A percentile compares a stretch with the other conserved stretches of the same genome.
Evolutionary conservation across 2,113 vertebrate genomes (phyloP).

Genomic region (Cichladusa arquata): DNA sequence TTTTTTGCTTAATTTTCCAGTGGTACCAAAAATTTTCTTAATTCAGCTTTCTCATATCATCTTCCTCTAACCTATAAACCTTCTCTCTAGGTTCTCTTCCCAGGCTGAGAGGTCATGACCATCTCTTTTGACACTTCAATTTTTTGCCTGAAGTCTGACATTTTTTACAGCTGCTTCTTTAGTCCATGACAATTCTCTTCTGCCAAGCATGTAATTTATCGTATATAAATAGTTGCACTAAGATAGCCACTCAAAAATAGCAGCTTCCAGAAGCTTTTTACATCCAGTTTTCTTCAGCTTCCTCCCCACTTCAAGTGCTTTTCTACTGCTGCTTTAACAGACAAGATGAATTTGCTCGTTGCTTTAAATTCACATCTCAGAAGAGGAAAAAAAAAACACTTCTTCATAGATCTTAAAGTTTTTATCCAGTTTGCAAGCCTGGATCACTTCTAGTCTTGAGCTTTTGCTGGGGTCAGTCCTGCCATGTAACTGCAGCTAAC

Average conservation of each 20-base stretch:
- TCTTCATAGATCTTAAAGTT: neutral
- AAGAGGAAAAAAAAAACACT: fast-evolving
- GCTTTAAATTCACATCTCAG: neutral
- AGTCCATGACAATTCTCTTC: neutral
- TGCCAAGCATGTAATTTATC: neutral
- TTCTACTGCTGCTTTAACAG: neutral
- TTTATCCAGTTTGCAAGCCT: neutral
- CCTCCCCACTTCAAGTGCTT: neutral
- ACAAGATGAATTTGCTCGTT: neutral
- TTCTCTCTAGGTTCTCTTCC: neutral
- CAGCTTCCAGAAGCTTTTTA: slow-evolving; percentile 27
- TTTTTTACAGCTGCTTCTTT: slow-evolving; percentile 13
- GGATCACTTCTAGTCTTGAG: neutral
- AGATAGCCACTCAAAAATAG: slow-evolving; percentile 26
- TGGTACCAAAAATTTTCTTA: neutral
- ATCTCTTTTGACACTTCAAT: neutral
- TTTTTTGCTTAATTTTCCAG: neutral
- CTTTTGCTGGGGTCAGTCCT: neutral
- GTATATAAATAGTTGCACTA: slow-evolving; percentile 2
- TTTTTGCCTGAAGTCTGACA: neutral
- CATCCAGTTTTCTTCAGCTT: neutral
- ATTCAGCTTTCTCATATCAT: neutral
- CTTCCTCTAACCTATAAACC: neutral
- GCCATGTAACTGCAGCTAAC: neutral
- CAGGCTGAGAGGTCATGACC: neutral